Percentiles rank a stretch among this genome's conserved stretches.
These are phyloP conservation scores for Eristalis tenax DNA, from an alignment of 2,888 invertebrate species.

Conservation along the genomic window DNA sequence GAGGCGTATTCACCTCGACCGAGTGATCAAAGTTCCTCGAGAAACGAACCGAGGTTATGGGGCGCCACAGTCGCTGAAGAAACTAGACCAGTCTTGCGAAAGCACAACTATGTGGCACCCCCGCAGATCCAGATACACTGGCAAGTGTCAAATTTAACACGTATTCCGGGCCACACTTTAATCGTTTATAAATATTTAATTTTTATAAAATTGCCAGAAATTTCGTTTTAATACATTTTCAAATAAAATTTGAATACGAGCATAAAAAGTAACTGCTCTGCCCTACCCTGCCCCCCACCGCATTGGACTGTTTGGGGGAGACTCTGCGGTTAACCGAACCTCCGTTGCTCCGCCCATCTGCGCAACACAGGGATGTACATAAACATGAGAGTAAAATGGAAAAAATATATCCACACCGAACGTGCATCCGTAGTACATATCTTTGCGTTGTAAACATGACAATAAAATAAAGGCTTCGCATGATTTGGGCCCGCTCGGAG, in stretches of 20 bases:
- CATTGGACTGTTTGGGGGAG: background rate
- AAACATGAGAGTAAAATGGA: constrained; percentile 21
- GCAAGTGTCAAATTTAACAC: constrained; percentile 19
- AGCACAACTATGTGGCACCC: constrained; percentile 31
- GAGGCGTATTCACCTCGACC: background rate
- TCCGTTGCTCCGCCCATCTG: background rate
- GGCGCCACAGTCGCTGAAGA: background rate
- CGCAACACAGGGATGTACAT: constrained; percentile 21
- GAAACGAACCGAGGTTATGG: background rate
- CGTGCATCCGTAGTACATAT: background rate
- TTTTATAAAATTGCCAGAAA: constrained; percentile 43
- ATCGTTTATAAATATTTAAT: constrained; percentile 52
- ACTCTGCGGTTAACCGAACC: constrained; percentile 43
- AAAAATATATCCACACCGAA: background rate
- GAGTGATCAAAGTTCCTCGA: background rate
- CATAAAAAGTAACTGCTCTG: constrained; percentile 20
- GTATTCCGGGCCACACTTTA: constrained; percentile 7
- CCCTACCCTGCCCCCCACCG: background rate
- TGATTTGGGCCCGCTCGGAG: constrained; percentile 2
- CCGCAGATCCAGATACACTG: constrained; percentile 47
- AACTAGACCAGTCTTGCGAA: constrained; percentile 9
- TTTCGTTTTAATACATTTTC: constrained; percentile 48
- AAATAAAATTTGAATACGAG: constrained; percentile 46
- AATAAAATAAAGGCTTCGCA: constrained; percentile 31
- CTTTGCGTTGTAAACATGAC: constrained; percentile 50